Evolutionary conservation across 2,113 vertebrate genomes (phyloP).

Genomic region (Mobula birostris): DNA sequence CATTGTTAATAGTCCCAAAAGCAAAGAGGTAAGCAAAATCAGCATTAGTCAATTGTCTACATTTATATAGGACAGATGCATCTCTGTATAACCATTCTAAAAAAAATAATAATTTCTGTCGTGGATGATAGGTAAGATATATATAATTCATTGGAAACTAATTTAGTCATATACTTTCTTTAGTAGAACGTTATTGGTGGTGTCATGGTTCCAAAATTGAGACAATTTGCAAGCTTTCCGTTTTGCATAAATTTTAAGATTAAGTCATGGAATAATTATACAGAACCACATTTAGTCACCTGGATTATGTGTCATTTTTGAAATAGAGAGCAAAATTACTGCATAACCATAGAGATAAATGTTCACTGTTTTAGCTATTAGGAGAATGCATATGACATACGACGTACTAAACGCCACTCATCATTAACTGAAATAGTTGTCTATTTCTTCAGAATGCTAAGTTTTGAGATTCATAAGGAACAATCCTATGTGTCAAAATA

Average conservation of each 20-base stretch:
- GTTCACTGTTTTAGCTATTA: neutral
- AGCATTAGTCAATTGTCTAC: neutral
- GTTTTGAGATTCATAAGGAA: neutral
- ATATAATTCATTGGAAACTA: neutral
- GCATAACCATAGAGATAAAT: neutral
- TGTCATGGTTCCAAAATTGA: neutral
- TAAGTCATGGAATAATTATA: neutral
- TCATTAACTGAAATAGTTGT: neutral
- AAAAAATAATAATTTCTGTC: neutral
- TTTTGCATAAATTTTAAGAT: neutral
- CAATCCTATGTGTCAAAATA: neutral
- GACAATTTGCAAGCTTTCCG: neutral
- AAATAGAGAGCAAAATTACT: neutral
- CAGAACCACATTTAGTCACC: neutral
- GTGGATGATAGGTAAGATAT: neutral
- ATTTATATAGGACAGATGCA: neutral
- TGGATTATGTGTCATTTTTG: neutral
- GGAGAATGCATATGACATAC: neutral
- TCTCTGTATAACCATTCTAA: too few relatives aligned
- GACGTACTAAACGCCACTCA: neutral
- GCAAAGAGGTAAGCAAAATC: conserved; percentile 7
- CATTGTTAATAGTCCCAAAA: neutral
- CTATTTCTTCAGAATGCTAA: neutral
- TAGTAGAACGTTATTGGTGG: neutral
- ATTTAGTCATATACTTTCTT: neutral